Evolutionary conservation across 2,888 invertebrate species (phyloP), one percentile per base, ranked within the genome.

Genomic region (Caenorhabditis wallacei): DNA sequence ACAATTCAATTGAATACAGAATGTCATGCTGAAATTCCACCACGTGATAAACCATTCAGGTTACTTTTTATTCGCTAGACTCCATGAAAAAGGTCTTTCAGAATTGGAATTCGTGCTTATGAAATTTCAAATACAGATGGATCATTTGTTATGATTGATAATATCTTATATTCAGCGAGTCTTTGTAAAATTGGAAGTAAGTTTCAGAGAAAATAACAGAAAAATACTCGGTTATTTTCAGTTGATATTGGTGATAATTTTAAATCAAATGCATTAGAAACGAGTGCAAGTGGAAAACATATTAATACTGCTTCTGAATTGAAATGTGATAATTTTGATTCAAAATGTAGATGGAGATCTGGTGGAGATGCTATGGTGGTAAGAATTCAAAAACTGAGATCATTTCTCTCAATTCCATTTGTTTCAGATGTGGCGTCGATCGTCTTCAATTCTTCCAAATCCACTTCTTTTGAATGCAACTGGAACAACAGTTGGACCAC

Each of bases 141-240:
- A 40, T 87, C 89, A 2, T 91, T 91, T 74, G 90, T 90, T 11
- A 90, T 91, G 88, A 75, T 91, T 46, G 91, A 91, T 83, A 90
- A 91, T 84, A 91, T 91, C 72, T 59, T 87, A 69, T 91, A 91
- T 79, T 85, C 87, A n/a, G 89, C 91, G 18, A 79, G 86, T 56
- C 82, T 91, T 51, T 91, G 91, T 80, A 90, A 89, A 82, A 88
- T 91, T 35, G 88, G 89, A 51, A 89, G 91, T 91, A 70, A 80
- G 85, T 79, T 20, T 30, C 8, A n/a, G n/a, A n/a, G n/a, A 2
- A 35, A 35, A 7, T 10, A 35, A 7, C 35, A 35, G 40, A 16
- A 40, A 35, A 18, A n/a, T 54, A 37, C 51, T 61, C 40, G 1
- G n/a, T 20, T 40, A 5, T n/a, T 76, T 90, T 83, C 54, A 91